Percentiles rank a stretch among this genome's conserved stretches.
Conservation (phyloP, 1,140 invertebrate genomes). For the Lamellibrachia luymesi region DNA sequence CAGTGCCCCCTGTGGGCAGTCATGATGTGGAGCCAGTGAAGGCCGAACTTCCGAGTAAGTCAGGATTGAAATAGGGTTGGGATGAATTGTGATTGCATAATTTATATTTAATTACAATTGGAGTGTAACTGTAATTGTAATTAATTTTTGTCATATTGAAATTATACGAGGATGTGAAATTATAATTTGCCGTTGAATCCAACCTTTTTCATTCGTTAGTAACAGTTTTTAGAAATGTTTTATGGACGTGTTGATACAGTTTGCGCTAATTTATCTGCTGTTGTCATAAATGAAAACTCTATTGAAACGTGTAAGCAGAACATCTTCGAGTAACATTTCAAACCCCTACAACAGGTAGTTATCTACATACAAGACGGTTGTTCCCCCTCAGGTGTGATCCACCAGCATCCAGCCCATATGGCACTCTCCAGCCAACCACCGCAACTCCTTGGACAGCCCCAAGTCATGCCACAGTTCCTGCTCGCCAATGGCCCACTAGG, state of each 20-base stretch:
- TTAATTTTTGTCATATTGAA: too few species aligned
- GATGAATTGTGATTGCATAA: too few species aligned
- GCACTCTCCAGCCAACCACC: slow-evolving; percentile 36
- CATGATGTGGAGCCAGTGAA: slow-evolving; percentile 39
- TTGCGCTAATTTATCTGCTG: background rate
- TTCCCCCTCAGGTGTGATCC: background rate
- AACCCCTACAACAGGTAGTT: background rate
- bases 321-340: background rate
- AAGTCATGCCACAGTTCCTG: slow-evolving; percentile 82
- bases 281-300: background rate
- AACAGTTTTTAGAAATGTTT: background rate
- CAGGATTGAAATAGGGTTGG: background rate
- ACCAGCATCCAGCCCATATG: background rate
- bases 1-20: slow-evolving; percentile 32
- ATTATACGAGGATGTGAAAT: too few species aligned
- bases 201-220: too few species aligned
- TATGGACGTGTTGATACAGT: background rate
- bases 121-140: too few species aligned
- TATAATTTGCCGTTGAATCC: too few species aligned
- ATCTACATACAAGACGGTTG: background rate
- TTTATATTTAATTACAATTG: too few species aligned
- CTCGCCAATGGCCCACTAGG: slow-evolving; percentile 79
- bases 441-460: slow-evolving; percentile 56
- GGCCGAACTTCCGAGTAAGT: slow-evolving; percentile 6
- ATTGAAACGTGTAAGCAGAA: background rate